Conservation (phyloP, 2,888 invertebrate species). For the Notocelia uddmanniana region DNA sequence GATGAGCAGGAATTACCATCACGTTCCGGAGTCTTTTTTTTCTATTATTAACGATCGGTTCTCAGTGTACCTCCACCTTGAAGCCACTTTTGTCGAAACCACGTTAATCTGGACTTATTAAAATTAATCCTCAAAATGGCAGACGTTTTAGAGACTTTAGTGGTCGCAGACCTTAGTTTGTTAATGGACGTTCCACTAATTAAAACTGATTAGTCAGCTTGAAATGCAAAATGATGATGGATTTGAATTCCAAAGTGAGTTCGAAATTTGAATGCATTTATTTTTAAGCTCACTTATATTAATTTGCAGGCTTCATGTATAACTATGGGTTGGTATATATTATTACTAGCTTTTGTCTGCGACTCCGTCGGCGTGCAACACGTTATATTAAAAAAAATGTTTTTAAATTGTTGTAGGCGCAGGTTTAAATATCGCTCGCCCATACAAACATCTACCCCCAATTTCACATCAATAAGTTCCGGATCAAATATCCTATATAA, state of each 20-base stretch:
- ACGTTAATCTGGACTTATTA: conserved; percentile 47
- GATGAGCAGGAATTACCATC: no score
- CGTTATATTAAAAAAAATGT: no score
- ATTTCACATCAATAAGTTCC: no score
- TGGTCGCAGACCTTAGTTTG: conserved; percentile 13
- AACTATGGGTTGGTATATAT: no score
- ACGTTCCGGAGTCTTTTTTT: no score
- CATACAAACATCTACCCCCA: no score
- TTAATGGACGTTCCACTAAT: conserved; percentile 1
- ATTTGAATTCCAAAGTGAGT: neutral
- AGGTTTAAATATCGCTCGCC: no score
- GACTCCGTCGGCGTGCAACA: no score
- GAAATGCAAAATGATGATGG: neutral
- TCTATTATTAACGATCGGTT: neutral
- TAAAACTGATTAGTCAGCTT: neutral
- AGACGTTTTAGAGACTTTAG: conserved; percentile 6
- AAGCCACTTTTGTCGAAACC: conserved; percentile 42
- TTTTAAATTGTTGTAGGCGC: no score
- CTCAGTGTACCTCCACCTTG: conserved; percentile 12
- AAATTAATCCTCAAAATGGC: conserved; percentile 40
- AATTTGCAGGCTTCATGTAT: no score
- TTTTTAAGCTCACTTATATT: neutral
- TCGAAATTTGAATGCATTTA: neutral
- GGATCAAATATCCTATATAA: no score
- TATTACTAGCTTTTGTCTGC: no score